Percentiles rank a stretch among this genome's conserved stretches.
Conservation (phyloP, 2,888 invertebrate species). For the Gibbula magus region DNA sequence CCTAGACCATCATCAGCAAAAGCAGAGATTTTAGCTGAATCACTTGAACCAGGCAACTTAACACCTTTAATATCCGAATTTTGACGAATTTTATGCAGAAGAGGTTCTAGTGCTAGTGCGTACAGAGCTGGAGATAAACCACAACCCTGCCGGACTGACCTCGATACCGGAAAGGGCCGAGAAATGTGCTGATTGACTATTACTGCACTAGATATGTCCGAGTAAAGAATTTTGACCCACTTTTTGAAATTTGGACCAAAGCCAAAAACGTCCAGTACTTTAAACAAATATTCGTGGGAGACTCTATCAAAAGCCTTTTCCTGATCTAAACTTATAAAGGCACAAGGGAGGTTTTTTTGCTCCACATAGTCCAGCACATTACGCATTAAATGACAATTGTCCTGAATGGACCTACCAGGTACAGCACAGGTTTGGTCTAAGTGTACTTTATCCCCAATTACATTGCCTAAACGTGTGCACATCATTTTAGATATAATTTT, state of each 20-base stretch:
- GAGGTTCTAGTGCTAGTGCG: constrained; percentile 24
- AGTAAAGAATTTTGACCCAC: constrained; percentile 47
- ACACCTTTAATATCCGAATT: neutral
- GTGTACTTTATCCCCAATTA: constrained; percentile 38
- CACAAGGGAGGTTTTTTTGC: constrained; percentile 38
- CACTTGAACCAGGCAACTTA: constrained; percentile 17
- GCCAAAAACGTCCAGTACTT: constrained; percentile 40
- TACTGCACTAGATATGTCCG: constrained; percentile 37
- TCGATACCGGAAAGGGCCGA: neutral
- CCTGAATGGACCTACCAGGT: constrained; percentile 33
- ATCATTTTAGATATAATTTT: constrained; percentile 48
- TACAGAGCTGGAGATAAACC: constrained; percentile 20
- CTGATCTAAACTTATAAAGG: constrained; percentile 49
- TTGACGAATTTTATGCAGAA: constrained; percentile 11
- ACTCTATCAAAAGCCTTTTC: constrained; percentile 54
- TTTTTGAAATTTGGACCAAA: constrained; percentile 42
- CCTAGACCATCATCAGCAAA: constrained; percentile 33
- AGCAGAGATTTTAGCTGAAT: neutral
- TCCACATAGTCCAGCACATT: constrained; percentile 44
- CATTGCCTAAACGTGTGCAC: constrained; percentile 35
- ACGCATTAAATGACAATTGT: constrained; percentile 43
- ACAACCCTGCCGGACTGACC: constrained; percentile 25
- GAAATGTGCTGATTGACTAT: constrained; percentile 44
- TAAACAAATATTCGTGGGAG: constrained; percentile 42
- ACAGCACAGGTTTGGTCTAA: constrained; percentile 47